Evolutionary conservation across 2,888 invertebrate species (phyloP), one percentile per base, ranked within the genome.

Genomic region (Oxycera nigricornis): DNA sequence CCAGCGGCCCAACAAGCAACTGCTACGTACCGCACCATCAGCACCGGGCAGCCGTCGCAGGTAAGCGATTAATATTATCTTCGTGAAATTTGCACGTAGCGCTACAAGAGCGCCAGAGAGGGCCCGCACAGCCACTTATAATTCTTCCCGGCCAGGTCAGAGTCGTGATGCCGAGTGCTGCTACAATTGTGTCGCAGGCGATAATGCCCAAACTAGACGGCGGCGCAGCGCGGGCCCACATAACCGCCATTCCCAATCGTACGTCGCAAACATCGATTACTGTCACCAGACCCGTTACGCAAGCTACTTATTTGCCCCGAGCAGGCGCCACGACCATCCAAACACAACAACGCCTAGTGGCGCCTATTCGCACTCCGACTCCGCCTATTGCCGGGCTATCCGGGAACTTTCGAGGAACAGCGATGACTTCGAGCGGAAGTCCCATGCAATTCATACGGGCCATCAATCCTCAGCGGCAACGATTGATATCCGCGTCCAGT

Each of bases 121-220:
- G n/a, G n/a, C n/a, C n/a, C n/a, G n/a, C n/a, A n/a, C n/a, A n/a
- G n/a, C n/a, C n/a, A n/a, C n/a, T n/a, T n/a, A n/a, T n/a, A n/a
- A n/a, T n/a, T n/a, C n/a, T n/a, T n/a, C n/a, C n/a, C n/a, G n/a
- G n/a, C n/a, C n/a, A n/a, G n/a, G n/a, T n/a, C n/a, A 82, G 84
- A 4, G 84, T 85, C 35, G 83, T 85, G 1, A 82, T 84, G 79
- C 78, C 82, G 28, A 82, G 82, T 3, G 80, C 84, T 20, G 80
- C 84, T 20, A 80, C 83, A 50, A 81, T 88, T 73, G 84, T 87
- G 79, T 85, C 87, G 20, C 87, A 86, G 79, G 82, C 86, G n/a
- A 86, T 88, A 80, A 84, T 89, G 11, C 88, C 88, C 80, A 87
- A 87, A 83, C 85, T 88, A 82, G 85, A 84, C 67, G 81, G 78